Evolutionary conservation across 2,113 vertebrate species (phyloP), one percentile per base, ranked within the genome.

Genomic region (Catharus bicknelli): DNA sequence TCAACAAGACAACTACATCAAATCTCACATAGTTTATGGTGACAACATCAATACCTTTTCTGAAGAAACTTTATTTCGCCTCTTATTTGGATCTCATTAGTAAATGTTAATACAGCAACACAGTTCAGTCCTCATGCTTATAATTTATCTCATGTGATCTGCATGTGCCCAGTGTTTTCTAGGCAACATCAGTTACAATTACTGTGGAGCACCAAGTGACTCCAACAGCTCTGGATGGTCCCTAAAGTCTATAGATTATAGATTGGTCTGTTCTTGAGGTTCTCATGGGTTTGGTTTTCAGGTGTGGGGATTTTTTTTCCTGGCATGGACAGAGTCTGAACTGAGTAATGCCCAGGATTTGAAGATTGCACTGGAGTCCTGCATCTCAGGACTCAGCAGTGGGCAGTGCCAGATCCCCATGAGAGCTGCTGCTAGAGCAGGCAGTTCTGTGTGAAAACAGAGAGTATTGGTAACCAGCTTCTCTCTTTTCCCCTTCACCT

Each of bases 351-450:
- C 12, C 16, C n/a, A 36, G 30, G 23, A 57, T 74, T 50, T 91
- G 16, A 38, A 15, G 38, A 29, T 18, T 8, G 7, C 38, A 9
- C 34, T 32, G 72, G 25, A 45, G 21, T 16, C 10, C 51, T 47
- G 62, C 21, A 3, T 47, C 38, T 51, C 48, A 38, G 40, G 32
- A 45, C 10, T 16, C 1, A 2, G 0, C 2, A 30, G 43, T 12
- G 16, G 40, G 43, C 10, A 5, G 38, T 27, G 40, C 21, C 30
- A 40, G 17, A 34, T 29, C 4, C 16, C 47, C 6, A 0, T 0
- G 0, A 40, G 9, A 55, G 40, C 38, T 9, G 14, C 4, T 7
- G 8, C 25, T 18, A 11, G 27, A 27, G 48, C 66, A 47, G 43
- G 10, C 26, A 16, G 17, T 10, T 66, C 18, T 36, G 25, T 17